phyloP scores from a whole-genome alignment of 2,888 invertebrate species.

The Lingula anatina region DNA sequence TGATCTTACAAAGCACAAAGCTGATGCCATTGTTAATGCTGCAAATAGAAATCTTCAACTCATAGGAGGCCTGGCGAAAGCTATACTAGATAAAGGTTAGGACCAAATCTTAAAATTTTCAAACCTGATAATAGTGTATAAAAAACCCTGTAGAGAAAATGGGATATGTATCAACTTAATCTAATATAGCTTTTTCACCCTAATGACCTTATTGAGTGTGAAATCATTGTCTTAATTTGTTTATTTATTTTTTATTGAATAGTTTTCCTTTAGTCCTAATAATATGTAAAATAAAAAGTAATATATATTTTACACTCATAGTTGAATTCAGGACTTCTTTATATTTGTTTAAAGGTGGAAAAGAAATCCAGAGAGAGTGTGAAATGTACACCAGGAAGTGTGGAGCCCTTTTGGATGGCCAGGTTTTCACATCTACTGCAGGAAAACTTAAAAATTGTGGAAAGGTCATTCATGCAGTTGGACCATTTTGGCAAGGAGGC shows the following conservation, averaged over 20 bases:
- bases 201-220: too few relatives aligned
- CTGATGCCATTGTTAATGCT: constrained; percentile 29
- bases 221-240: too few relatives aligned
- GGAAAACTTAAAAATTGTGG: constrained; percentile 18
- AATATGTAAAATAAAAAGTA: too few relatives aligned
- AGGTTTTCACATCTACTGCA: constrained; percentile 16
- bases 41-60: constrained; percentile 25
- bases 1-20: constrained; percentile 18
- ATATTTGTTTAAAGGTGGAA: constrained; percentile 18
- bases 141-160: too few relatives aligned
- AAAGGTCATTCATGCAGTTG: constrained; percentile 23
- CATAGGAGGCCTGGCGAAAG: constrained; percentile 24
- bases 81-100: constrained; percentile 25
- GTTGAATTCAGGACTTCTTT: neutral
- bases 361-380: constrained; percentile 21
- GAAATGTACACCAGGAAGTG: constrained; percentile 10
- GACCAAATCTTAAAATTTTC: too few relatives aligned
- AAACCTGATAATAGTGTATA: too few relatives aligned
- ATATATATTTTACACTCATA: too few relatives aligned
- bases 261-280: too few relatives aligned
- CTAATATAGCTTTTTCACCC: too few relatives aligned
- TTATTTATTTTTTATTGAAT: too few relatives aligned
- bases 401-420: constrained; percentile 15
- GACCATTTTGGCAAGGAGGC: constrained; percentile 23
- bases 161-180: too few relatives aligned